Percentiles rank a stretch among this genome's conserved stretches.
Evolutionary conservation across 2,888 invertebrate species (phyloP).

Genomic region (Agrotis puta): DNA sequence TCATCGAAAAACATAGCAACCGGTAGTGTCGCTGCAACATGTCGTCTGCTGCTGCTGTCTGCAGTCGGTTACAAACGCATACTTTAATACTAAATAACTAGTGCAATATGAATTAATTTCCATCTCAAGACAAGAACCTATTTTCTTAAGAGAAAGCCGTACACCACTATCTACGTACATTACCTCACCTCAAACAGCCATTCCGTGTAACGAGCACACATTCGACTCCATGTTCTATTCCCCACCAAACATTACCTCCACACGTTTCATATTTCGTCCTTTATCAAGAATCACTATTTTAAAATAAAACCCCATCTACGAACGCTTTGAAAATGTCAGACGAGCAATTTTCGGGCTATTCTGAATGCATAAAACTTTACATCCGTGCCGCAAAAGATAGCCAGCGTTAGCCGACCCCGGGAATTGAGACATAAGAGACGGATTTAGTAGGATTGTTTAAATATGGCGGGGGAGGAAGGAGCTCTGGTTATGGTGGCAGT

Average conservation of each 20-base stretch:
- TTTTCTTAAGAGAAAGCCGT: not conserved
- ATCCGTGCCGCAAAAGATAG: constrained; percentile 75
- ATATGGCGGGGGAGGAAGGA: constrained; percentile 45
- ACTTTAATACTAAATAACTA: no score
- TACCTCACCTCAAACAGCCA: constrained; percentile 21
- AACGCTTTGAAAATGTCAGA: constrained; percentile 81
- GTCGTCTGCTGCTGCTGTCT: no score
- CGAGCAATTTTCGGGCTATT: constrained; percentile 87
- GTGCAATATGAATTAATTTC: not conserved
- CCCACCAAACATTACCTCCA: constrained; percentile 58
- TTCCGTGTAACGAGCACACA: constrained; percentile 52
- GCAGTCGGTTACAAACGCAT: no score
- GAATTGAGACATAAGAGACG: constrained; percentile 36
- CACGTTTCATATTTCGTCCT: constrained; percentile 62
- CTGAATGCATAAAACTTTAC: constrained; percentile 87
- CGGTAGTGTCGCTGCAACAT: no score
- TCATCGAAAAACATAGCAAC: no score
- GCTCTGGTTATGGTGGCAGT: constrained; percentile 69
- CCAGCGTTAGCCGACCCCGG: constrained; percentile 71
- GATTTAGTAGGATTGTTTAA: constrained; percentile 32
- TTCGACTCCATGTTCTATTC: constrained; percentile 48
- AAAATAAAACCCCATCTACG: constrained; percentile 73
- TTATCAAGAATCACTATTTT: constrained; percentile 67
- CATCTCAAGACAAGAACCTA: not conserved
- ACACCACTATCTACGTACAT: constrained; percentile 17